Conservation (phyloP, 2,888 invertebrate species). For the Autographa pulchrina region DNA sequence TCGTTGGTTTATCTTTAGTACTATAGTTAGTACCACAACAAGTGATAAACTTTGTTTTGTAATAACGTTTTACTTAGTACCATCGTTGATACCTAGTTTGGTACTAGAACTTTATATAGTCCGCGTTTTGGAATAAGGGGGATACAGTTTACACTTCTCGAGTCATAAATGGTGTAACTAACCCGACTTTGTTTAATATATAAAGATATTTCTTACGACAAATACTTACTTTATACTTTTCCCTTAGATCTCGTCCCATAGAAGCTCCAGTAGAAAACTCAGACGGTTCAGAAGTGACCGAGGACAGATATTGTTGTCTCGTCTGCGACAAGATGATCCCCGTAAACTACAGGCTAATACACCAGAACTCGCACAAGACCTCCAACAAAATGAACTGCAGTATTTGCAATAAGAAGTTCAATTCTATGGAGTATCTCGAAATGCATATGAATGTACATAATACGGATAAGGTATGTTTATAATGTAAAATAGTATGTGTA, state of each 20-base stretch:
- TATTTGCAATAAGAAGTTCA: conserved; percentile 93
- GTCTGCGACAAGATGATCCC: conserved; percentile 88
- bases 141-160: too few relatives aligned
- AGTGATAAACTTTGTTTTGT: too few relatives aligned
- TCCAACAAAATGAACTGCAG: conserved; percentile 90
- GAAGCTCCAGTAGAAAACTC: conserved; percentile 83
- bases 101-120: too few relatives aligned
- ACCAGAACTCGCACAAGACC: conserved; percentile 92
- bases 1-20: too few relatives aligned
- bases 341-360: conserved; percentile 86
- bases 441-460: conserved; percentile 94
- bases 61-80: too few relatives aligned
- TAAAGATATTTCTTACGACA: too few relatives aligned
- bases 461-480: conserved; percentile 81
- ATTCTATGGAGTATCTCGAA: conserved; percentile 90
- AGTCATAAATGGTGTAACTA: too few relatives aligned
- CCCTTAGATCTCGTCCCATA: conserved; percentile 76
- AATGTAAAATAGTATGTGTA: background rate
- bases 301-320: conserved; percentile 81
- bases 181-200: too few relatives aligned
- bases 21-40: too few relatives aligned
- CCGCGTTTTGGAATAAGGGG: too few relatives aligned
- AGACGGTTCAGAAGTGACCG: conserved; percentile 66
- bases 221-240: background rate
- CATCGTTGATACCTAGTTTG: too few relatives aligned